Conservation (phyloP, 2,888 invertebrate species). For the Drosophila demipolita region DNA sequence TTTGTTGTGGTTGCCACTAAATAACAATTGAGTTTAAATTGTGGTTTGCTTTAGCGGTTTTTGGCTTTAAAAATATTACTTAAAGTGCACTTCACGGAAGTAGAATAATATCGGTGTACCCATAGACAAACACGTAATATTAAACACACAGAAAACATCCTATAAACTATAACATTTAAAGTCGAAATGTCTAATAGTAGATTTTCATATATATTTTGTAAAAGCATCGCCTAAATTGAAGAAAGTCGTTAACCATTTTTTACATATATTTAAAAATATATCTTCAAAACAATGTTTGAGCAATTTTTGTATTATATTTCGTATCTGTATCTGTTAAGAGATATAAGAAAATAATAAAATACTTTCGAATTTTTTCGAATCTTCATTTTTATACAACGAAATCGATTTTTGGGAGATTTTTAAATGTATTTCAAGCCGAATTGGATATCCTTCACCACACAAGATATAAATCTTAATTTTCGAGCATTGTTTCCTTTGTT, state of each 20-base stretch:
- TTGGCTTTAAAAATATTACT: not conserved
- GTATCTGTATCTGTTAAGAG: too few relatives aligned
- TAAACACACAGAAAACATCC: not conserved
- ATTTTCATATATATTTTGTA: too few relatives aligned
- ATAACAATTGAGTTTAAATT: constrained; percentile 42
- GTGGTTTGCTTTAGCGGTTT: constrained; percentile 30
- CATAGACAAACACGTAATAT: not conserved
- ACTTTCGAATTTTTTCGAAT: too few relatives aligned
- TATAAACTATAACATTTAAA: not conserved
- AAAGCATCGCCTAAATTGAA: too few relatives aligned
- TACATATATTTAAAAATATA: too few relatives aligned
- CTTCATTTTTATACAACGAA: too few relatives aligned
- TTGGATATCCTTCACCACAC: not conserved
- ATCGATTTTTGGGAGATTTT: not conserved
- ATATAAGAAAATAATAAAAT: too few relatives aligned
- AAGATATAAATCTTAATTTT: not conserved
- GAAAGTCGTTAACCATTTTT: too few relatives aligned
- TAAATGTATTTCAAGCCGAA: not conserved
- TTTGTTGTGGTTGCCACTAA: constrained; percentile 32
- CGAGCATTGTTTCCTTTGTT: not conserved
- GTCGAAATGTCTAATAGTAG: too few relatives aligned
- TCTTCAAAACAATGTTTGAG: too few relatives aligned
- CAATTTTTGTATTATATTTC: too few relatives aligned
- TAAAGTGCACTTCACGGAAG: not conserved
- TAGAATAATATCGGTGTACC: not conserved